These are phyloP conservation scores for Panonychus citri DNA, from an alignment of 1,140 invertebrate genomes.

Conservation along the genomic window DNA sequence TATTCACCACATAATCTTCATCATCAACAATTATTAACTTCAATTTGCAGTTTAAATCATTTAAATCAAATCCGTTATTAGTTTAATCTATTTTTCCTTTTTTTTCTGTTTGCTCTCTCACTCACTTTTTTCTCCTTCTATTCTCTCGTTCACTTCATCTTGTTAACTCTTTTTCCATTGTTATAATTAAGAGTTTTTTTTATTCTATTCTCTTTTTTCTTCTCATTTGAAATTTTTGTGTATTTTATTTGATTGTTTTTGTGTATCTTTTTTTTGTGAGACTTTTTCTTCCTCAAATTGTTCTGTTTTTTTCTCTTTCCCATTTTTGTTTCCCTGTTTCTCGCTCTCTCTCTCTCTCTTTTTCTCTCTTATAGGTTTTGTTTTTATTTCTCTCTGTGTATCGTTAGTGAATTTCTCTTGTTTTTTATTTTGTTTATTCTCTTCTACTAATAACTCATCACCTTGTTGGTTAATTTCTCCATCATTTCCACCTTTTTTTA, in stretches of 20 bases:
- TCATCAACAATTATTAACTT: too few species aligned
- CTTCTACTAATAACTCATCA: background rate
- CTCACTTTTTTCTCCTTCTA: background rate
- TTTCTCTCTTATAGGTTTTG: background rate
- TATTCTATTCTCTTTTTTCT: background rate
- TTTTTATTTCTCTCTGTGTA: background rate
- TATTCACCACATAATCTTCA: too few species aligned
- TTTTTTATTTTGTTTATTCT: background rate
- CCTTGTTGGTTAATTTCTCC: background rate
- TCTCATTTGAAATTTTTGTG: too few species aligned
- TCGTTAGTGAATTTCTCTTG: background rate
- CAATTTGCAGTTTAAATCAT: too few species aligned
- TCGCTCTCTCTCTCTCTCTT: background rate
- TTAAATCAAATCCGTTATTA: too few species aligned
- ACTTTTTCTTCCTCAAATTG: background rate
- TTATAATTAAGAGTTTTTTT: background rate
- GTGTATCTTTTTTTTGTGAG: background rate
- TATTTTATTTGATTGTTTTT: background rate
- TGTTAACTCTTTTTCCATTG: background rate
- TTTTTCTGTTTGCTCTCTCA: too few species aligned
- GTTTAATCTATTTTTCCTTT: too few species aligned
- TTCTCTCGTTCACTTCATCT: background rate
- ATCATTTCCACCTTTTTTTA: background rate
- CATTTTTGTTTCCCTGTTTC: background rate
- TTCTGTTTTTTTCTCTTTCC: background rate